Evolutionary conservation across 1,140 invertebrate genomes (phyloP).

Genomic region (Drosophila sucinea): DNA sequence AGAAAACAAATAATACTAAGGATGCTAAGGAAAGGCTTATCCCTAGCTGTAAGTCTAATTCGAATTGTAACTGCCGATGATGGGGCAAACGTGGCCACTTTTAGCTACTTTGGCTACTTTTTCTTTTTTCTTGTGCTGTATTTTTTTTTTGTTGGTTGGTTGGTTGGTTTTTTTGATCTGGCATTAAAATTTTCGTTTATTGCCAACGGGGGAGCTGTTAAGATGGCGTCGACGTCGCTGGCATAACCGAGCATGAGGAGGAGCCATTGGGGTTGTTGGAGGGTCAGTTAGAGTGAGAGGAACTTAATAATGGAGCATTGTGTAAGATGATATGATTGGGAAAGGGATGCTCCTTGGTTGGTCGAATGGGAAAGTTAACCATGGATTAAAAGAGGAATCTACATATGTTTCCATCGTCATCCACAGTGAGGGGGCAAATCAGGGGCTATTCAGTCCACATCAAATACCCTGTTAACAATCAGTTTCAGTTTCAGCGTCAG

Average conservation of each 20-base stretch:
- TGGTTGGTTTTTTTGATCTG: not conserved
- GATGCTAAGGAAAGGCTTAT: slow-evolving; percentile 7
- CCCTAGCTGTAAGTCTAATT: slow-evolving; percentile 50
- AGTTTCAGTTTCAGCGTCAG: no score
- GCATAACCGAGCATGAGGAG: not conserved
- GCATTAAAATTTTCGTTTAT: slow-evolving; percentile 64
- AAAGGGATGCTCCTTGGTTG: slow-evolving; percentile 26
- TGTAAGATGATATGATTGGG: slow-evolving; percentile 13
- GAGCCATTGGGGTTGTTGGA: not conserved
- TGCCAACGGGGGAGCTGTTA: slow-evolving; percentile 62
- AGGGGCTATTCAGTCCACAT: no score
- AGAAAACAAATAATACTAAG: slow-evolving; percentile 7
- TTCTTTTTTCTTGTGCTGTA: slow-evolving; percentile 32
- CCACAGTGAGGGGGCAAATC: no score
- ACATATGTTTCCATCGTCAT: no score
- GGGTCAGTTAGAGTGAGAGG: not conserved
- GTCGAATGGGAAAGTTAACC: no score
- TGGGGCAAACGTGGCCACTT: slow-evolving; percentile 41
- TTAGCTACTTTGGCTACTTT: slow-evolving; percentile 56
- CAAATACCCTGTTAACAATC: no score
- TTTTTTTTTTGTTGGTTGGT: not conserved
- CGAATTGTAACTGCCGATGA: slow-evolving; percentile 32
- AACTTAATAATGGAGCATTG: not conserved
- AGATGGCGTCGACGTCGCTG: slow-evolving; percentile 37
- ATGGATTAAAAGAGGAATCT: no score